Base-by-base conservation (phyloP, 2,888 invertebrate genomes). In the Xanthorhoe designata region DNA sequence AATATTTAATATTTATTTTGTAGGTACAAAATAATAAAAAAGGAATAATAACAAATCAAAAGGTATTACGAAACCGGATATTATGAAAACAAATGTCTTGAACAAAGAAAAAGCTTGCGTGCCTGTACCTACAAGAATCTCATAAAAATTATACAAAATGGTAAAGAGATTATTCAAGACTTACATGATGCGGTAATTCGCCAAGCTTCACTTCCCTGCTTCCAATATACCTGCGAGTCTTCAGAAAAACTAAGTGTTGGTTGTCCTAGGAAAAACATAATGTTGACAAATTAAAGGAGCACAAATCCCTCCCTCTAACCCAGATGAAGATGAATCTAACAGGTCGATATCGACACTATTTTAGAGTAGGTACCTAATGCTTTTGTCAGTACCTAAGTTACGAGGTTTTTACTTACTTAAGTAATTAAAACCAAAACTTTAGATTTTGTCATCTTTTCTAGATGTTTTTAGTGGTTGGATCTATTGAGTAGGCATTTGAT, bases 181-280 rank as follows among this genome's bases (percentile, higher is more conserved):
- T 68, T 70, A 73, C 71, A 62, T 73, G 68, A 64, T 73, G 64
- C 7, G 63, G 55, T 42, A 72, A 47, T 19, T 69, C 64, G 47
- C 67, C 71, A 18, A 69, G 51, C 51, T 59, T 64, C 45, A 70
- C 55, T 56, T 67, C 61, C 29, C 56, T 13, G 35, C 62, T 66
- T 32, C n/a, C 47, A 52, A 24, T 24, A 55, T 51, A 56, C n/a
- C 53, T 56, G 18, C 59, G 59, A 13, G 45, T 59, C 18, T 45
- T 64, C n/a, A 64, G 9, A 19, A 64, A 35, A 15, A 8, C 18
- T 29, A 32, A 8, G 18, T 7, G 2, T 51, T 13, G 42, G 24
- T 62, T 13, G 38, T 55, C 38, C 51, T 58, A 19, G 18, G 10
- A 10, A 51, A 51, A 51, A 42, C 47, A 32, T 10, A 54, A 29